Conservation (phyloP, 1,140 invertebrate genomes). For the Lasaia peninsularis region DNA sequence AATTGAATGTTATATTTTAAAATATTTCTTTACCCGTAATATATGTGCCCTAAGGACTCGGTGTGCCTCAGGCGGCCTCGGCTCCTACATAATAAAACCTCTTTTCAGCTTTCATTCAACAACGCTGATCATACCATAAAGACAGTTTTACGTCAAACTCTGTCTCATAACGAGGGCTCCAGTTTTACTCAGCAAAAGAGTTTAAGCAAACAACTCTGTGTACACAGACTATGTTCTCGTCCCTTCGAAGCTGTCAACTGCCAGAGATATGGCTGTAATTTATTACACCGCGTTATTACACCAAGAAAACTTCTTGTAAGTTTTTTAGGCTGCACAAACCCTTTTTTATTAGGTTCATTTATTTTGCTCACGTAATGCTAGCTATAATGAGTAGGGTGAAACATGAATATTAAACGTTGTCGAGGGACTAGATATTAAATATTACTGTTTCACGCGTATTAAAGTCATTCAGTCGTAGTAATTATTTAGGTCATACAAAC, state of each 20-base stretch:
- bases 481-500: no score
- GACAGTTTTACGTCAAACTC: no score
- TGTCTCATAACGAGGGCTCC: not conserved
- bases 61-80: no score
- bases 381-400: not conserved
- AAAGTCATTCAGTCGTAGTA: no score
- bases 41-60: no score
- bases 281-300: constrained; percentile 36
- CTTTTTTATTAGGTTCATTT: constrained; percentile 10
- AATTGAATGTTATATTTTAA: no score
- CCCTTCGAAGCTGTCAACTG: constrained; percentile 41
- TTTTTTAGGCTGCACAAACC: constrained; percentile 8
- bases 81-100: no score
- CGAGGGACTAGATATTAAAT: no score
- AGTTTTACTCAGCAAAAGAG: constrained; percentile 18
- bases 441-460: no score
- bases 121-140: no score
- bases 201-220: constrained; percentile 35
- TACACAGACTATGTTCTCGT: constrained; percentile 35
- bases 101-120: no score
- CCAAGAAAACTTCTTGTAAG: constrained; percentile 9
- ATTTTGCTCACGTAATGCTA: constrained; percentile 2
- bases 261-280: constrained; percentile 41
- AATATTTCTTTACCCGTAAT: no score
- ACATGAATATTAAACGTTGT: not conserved